Evolutionary conservation across 2,888 invertebrate genomes (phyloP).

Genomic region (Stramonita haemastoma): DNA sequence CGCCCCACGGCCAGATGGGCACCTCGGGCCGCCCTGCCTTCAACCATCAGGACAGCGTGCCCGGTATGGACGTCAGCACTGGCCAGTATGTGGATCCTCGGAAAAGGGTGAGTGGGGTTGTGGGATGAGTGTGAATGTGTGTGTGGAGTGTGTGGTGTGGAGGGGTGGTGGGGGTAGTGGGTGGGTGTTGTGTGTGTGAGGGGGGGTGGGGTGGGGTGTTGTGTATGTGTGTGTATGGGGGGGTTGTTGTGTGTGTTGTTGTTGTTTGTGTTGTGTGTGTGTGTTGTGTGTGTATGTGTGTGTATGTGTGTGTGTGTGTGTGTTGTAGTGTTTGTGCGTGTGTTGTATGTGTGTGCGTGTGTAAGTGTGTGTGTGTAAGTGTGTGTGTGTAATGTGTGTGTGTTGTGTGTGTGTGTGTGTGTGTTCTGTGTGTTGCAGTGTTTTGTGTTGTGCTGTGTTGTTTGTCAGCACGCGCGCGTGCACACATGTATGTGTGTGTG

Average conservation of each 20-base stretch:
- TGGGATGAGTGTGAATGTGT: not conserved
- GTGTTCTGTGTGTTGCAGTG: not conserved
- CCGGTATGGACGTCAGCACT: not conserved
- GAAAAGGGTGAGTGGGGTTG: slow-evolving; percentile 44
- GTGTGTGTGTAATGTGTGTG: not conserved
- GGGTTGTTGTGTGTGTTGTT: not conserved
- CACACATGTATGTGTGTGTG: too few species aligned
- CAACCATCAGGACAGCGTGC: slow-evolving; percentile 33
- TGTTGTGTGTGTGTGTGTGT: not conserved
- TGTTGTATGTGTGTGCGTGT: not conserved
- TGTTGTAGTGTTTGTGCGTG: not conserved
- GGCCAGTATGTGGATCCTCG: slow-evolving; percentile 42
- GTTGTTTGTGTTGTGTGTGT: not conserved
- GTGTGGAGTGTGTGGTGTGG: slow-evolving; percentile 4
- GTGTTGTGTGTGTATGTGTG: not conserved
- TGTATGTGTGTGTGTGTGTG: not conserved
- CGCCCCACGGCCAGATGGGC: slow-evolving; percentile 85
- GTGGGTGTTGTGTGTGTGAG: not conserved
- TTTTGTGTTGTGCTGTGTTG: not conserved
- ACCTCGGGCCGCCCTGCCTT: slow-evolving; percentile 64
- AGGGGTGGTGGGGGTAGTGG: too few species aligned
- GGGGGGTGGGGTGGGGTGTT: not conserved
- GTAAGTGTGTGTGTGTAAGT: not conserved
- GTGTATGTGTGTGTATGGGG: slow-evolving; percentile 23
- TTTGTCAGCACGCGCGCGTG: not conserved